Base-by-base conservation (phyloP, 2,888 invertebrate species). In the Protodeltote pygarga region DNA sequence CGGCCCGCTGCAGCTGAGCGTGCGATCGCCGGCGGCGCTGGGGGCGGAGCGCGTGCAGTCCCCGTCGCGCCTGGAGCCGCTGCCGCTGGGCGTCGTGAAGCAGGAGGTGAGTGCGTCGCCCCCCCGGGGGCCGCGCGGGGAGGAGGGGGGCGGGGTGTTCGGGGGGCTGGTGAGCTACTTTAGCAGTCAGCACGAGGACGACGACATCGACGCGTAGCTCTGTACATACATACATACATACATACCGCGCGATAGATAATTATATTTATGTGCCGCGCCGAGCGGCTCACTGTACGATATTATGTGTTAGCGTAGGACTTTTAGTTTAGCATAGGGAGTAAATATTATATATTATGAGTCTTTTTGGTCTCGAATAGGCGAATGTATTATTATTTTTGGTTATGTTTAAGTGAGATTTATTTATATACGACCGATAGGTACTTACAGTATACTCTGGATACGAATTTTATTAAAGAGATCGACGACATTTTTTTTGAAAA, bases 161-260 rank as follows among this genome's bases (percentile, higher is more conserved):
- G 97, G 97, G 23, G 97, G 97, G 3, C 93, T 98, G 71, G 97
- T 97, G 48, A 97, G 97, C 82, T 98, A 98, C 89, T 97, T 97
- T 87, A 97, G 97, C 68, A 97, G 97, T 79, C 97, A 97, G 85
- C 94, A 94, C 67, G 96, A 97, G 82, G 97, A 97, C 79, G 97
- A 97, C 85, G 97, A 97, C 86, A 93, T 97, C 75, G 97, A 97
- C 84, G 94, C 84, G 58, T 89, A 85, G 75, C 41, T 23, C 19
- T n/a, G 27, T 13, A 14, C 21, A 13, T n/a, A 10, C 6, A 3
- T 4, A 3, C 15, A 5, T 53, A 25, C 39, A 64, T 69, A 66
- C 52, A 62, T 69, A 65, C 37, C 28, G 41, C 46, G 51, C 50
- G 34, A 54, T 67, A 68, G 59, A 57, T 51, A 59, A 62, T 62